Conservation (phyloP, 2,113 vertebrate species). For the Paracanthobrama guichenoti region DNA sequence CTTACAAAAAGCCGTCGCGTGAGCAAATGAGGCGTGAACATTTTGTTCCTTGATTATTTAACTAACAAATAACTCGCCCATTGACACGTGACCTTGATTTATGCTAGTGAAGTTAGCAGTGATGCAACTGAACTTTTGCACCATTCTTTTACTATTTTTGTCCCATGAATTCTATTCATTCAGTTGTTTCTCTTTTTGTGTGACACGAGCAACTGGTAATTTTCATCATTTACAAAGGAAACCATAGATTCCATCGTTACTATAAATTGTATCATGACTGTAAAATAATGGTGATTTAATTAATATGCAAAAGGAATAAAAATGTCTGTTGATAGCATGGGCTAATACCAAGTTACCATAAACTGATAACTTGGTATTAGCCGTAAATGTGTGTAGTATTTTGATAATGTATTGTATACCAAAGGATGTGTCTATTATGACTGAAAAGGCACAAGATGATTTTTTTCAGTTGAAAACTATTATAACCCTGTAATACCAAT, state of each 20-base stretch:
- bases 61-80: neutral
- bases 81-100: neutral
- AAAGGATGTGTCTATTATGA: neutral
- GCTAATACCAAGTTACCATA: neutral
- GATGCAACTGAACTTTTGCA: constrained; percentile 41
- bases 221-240: neutral
- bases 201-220: neutral
- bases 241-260: neutral
- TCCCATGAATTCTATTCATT: neutral
- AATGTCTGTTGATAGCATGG: neutral
- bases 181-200: neutral
- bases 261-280: neutral
- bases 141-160: neutral
- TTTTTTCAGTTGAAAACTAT: neutral
- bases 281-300: neutral
- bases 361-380: too few species aligned
- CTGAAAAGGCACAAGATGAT: neutral
- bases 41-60: neutral
- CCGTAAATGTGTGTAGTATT: too few species aligned
- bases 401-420: neutral
- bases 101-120: neutral
- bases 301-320: neutral
- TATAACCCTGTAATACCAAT: neutral
- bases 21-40: neutral
- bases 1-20: neutral